Percentiles rank a stretch among this genome's conserved stretches.
Evolutionary conservation across 1,140 invertebrate genomes (phyloP).

Genomic region (Papilio polyxenes): DNA sequence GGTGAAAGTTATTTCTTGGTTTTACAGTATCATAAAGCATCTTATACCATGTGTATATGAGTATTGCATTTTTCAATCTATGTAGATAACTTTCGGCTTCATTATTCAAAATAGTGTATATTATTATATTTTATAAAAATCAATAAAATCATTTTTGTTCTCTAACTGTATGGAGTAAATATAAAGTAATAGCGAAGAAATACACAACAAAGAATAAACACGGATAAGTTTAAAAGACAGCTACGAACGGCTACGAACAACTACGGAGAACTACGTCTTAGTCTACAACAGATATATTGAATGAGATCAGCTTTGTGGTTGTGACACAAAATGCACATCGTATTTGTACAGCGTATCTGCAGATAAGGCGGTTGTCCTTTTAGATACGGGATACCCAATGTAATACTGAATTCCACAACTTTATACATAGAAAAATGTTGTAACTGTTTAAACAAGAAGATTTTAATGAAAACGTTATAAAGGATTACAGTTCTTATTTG

Average conservation of each 20-base stretch:
- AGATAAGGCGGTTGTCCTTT: not conserved
- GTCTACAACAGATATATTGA: not conserved
- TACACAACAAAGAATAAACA: not conserved
- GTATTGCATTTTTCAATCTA: no score
- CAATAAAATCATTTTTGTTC: not conserved
- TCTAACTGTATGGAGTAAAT: no score
- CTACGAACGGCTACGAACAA: not conserved
- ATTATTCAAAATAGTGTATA: not conserved
- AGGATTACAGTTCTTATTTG: no score
- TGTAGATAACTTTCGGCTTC: not conserved
- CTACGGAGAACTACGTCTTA: not conserved
- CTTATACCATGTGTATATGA: no score
- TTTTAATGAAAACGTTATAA: no score
- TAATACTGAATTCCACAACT: not conserved
- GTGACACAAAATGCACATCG: not conserved
- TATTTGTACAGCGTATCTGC: not conserved
- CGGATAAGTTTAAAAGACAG: not conserved
- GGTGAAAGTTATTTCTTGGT: no score
- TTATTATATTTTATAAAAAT: no score
- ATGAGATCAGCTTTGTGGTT: constrained; percentile 16
- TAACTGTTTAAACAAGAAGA: no score
- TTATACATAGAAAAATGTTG: not conserved
- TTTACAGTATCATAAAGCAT: no score
- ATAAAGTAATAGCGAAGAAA: not conserved
- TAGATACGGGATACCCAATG: not conserved